Percentiles rank a stretch among this genome's conserved stretches.
Evolutionary conservation across 2,888 invertebrate genomes (phyloP).

Genomic region (Acanthoscelides obtectus): DNA sequence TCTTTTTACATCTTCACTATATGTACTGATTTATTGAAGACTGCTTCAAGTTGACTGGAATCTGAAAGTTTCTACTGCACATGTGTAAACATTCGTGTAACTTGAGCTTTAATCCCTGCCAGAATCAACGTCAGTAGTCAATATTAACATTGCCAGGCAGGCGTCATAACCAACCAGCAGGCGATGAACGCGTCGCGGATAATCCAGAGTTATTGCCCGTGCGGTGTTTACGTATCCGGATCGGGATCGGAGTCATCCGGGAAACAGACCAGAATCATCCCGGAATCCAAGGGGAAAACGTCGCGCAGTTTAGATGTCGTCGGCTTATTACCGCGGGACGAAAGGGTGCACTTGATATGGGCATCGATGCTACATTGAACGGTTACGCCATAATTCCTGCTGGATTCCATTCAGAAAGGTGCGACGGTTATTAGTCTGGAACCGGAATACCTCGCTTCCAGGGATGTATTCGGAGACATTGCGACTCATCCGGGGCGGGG

Average conservation of each 20-base stretch:
- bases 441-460: not conserved
- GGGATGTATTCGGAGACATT: not conserved
- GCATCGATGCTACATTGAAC: not conserved
- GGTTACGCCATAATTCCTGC: not conserved
- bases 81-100: not conserved
- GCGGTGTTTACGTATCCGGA: slow-evolving; percentile 17
- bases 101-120: not conserved
- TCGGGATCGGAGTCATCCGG: not conserved
- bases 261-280: not conserved
- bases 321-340: not conserved
- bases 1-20: too few species aligned
- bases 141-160: slow-evolving; percentile 42
- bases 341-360: not conserved
- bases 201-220: slow-evolving; percentile 39
- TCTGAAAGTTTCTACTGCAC: not conserved
- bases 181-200: slow-evolving; percentile 37
- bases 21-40: too few species aligned
- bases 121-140: slow-evolving; percentile 30
- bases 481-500: too few species aligned
- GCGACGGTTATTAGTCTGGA: not conserved
- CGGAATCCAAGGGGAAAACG: not conserved
- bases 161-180: slow-evolving; percentile 41
- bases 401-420: not conserved
- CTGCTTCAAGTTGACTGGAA: not conserved
- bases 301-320: not conserved